phyloP scores from a whole-genome alignment of 2,797 vertebrate genomes.

The Pygocentrus nattereri region DNA sequence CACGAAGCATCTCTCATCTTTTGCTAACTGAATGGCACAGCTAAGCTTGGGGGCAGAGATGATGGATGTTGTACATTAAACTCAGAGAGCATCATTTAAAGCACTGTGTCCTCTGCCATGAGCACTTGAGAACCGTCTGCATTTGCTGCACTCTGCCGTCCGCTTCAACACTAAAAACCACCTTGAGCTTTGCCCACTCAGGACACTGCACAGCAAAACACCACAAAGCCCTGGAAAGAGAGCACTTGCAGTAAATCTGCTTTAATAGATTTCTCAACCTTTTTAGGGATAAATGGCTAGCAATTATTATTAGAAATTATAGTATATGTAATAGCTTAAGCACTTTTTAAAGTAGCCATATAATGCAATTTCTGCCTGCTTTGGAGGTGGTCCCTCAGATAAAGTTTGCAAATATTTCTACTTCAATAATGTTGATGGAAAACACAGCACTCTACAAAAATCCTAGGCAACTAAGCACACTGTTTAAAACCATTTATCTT shows the following conservation, averaged over 20 bases:
- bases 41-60: conserved; percentile 23
- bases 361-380: no score
- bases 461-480: no score
- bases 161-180: neutral
- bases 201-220: neutral
- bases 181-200: neutral
- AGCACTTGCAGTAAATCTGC: neutral
- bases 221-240: neutral
- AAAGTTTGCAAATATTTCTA: no score
- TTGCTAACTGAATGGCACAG: neutral
- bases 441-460: no score
- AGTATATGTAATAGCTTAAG: neutral
- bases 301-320: neutral
- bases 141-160: conserved; percentile 28
- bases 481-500: no score
- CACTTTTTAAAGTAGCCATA: no score
- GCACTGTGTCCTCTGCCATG: conserved; percentile 31
- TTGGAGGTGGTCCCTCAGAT: no score
- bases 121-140: neutral
- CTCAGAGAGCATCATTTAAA: conserved; percentile 39
- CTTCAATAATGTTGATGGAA: no score
- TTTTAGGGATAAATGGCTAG: neutral
- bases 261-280: neutral
- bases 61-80: conserved; percentile 22
- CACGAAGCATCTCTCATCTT: neutral